Evolutionary conservation across 2,888 invertebrate genomes (phyloP).

Genomic region (Sympetrum striolatum): DNA sequence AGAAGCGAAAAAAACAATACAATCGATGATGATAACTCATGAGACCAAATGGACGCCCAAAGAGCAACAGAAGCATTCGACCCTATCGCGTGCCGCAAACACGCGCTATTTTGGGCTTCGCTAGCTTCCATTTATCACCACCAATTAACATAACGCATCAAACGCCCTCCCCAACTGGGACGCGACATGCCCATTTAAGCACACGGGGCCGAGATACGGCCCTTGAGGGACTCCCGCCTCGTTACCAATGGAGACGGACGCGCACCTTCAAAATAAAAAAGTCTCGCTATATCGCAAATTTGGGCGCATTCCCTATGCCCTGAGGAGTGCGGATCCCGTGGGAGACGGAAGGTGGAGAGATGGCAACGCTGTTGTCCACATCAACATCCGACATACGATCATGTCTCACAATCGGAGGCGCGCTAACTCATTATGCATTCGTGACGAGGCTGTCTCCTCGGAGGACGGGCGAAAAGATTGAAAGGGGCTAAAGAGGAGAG

Average conservation of each 20-base stretch:
- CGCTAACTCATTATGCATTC: slow-evolving; percentile 38
- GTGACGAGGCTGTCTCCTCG: not conserved
- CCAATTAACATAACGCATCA: no score
- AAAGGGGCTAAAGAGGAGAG: not conserved
- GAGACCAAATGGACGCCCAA: no score
- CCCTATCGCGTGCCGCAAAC: no score
- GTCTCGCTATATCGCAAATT: not conserved
- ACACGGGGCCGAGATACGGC: no score
- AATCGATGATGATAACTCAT: no score
- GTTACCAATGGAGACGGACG: not conserved
- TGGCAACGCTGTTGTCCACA: slow-evolving; percentile 4
- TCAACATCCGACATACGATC: not conserved
- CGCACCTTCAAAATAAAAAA: not conserved
- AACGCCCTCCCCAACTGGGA: no score
- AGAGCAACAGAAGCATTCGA: no score
- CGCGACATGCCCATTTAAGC: no score
- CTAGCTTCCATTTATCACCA: no score
- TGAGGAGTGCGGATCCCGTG: no score
- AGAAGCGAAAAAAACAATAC: no score
- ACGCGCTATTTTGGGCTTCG: no score
- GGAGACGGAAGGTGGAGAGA: not conserved
- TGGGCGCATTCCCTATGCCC: not conserved
- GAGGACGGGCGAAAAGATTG: not conserved
- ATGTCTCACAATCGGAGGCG: slow-evolving; percentile 17
- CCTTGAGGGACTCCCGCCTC: not conserved